Conservation (phyloP, 35 echinoderm and acorn worm genomes). For the Apostichopus californicus region DNA sequence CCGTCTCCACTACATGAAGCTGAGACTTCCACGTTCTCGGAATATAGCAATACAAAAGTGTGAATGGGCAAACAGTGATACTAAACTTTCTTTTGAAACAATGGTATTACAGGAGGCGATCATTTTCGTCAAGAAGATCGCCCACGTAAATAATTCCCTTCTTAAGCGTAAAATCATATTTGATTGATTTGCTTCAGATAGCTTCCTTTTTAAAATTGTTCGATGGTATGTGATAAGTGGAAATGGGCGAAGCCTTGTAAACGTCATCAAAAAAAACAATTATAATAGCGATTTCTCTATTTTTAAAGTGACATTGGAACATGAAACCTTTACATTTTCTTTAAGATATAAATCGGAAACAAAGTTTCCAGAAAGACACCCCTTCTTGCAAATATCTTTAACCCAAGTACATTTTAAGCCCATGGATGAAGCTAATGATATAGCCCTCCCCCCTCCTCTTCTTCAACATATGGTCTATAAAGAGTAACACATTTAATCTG, state of each 20-base stretch:
- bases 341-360: not conserved
- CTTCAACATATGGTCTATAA: not conserved
- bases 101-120: too few species aligned
- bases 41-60: not conserved
- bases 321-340: not conserved
- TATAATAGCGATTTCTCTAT: not conserved
- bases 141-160: too few species aligned
- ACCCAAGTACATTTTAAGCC: not conserved
- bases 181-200: not conserved
- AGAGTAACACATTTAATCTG: not conserved
- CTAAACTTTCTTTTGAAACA: not conserved
- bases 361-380: not conserved
- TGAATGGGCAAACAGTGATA: not conserved
- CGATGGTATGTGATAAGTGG: not conserved
- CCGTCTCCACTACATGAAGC: not conserved
- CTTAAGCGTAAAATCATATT: too few species aligned
- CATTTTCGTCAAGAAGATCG: too few species aligned
- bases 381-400: not conserved
- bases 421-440: not conserved
- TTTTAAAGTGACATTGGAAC: not conserved
- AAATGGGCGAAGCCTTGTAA: not conserved
- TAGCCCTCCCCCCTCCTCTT: not conserved
- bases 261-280: not conserved
- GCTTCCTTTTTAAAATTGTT: not conserved
- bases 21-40: not conserved